Base-by-base conservation (phyloP, 1,140 invertebrate genomes). In the Brachionus calyciflorus region DNA sequence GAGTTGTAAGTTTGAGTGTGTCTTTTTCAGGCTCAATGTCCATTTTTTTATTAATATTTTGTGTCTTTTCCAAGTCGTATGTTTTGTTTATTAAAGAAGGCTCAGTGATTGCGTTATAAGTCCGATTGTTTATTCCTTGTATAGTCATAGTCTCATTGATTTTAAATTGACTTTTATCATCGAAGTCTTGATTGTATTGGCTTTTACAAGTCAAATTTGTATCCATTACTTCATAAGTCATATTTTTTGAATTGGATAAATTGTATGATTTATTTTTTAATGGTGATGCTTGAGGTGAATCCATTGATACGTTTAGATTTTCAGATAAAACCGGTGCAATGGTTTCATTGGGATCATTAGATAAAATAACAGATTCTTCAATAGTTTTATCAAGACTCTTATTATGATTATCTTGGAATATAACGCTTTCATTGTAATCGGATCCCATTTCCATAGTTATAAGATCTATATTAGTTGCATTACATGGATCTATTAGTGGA, bases 41-140 rank as follows among this genome's bases (percentile, higher is more conserved):
- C 9, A 65, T 5, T 19, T 0, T 65, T 19, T 65, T 65, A 21
- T 65, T 65, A 9, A n/a, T 33, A 0, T 9, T 5, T 0, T 14
- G 40, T 44, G 37, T 46, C 26, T 44, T 65, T 44, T 41, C 33
- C 19, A 44, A 65, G 12, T 65, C 60, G 26, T 4, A 46, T 2
- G 60, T 65, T 65, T 65, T 65, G 41, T 65, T 46, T 14, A 44
- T 44, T 21, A 65, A 9, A 24, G 60, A 65, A 65, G 60, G 60
- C 21, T 65, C 60, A 12, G 19, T 41, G 7, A 65, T 19, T 24
- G 33, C 9, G 7, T 26, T 17, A 26, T n/a, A 65, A 26, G 37
- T 19, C 12, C n/a, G 14, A 0, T 44, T 26, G 33, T 37, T 37
- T 5, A 37, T 37, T 9, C 33, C 33, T 65, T 65, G 37, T 24